Conservation (phyloP, 2,888 invertebrate species). For the Mystacides longicornis region DNA sequence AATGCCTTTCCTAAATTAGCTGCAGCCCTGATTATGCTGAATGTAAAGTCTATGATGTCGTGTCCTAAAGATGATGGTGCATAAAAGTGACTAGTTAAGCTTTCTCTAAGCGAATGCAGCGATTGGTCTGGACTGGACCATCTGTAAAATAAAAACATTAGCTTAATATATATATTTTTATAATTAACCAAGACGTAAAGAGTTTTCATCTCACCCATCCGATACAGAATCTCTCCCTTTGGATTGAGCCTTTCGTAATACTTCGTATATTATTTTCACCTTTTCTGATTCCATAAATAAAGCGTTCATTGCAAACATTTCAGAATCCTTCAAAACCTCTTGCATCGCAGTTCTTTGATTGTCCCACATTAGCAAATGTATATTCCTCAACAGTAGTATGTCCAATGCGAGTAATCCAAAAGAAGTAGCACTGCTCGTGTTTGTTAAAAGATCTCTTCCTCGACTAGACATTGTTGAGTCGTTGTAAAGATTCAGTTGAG, state of each 20-base stretch:
- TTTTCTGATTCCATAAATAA: conserved; percentile 46
- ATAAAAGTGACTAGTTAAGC: conserved; percentile 30
- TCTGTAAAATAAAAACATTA: not conserved
- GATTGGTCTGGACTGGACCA: not conserved
- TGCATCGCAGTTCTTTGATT: conserved; percentile 40
- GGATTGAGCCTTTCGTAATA: conserved; percentile 27
- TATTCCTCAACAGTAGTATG: conserved; percentile 50
- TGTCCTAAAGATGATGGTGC: conserved; percentile 40
- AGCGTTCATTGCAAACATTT: conserved; percentile 51
- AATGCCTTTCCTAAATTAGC: conserved; percentile 51
- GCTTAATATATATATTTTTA: not conserved
- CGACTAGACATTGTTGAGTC: conserved; percentile 25
- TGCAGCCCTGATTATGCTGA: conserved; percentile 50
- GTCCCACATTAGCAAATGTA: conserved; percentile 51
- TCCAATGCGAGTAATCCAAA: conserved; percentile 52
- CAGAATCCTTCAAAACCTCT: conserved; percentile 47
- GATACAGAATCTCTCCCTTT: not conserved
- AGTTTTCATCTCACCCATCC: not conserved
- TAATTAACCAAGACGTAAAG: not conserved
- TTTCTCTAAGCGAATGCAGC: not conserved
- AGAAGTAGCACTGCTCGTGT: conserved; percentile 45
- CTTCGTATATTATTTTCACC: conserved; percentile 39
- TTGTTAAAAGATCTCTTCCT: conserved; percentile 36
- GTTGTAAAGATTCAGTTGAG: conserved; percentile 33
- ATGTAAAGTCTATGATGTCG: conserved; percentile 44